A percentile compares a stretch with the other conserved stretches of the same genome.
Evolutionary conservation across 2,888 invertebrate genomes (phyloP).

Genomic region (Sicus ferrugineus): DNA sequence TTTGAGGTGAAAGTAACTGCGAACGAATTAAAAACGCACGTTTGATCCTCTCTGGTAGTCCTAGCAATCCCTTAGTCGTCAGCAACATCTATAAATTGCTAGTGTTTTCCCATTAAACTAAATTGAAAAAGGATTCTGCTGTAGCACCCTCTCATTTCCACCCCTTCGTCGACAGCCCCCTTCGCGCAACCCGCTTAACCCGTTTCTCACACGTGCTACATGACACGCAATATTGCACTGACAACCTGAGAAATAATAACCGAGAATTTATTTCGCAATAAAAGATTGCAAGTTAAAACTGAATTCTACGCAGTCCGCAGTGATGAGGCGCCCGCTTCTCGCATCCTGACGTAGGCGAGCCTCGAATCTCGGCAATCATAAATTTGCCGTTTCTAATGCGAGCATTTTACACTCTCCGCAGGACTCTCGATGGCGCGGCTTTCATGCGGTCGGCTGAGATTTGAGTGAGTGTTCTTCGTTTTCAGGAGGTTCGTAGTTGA

Average conservation of each 20-base stretch:
- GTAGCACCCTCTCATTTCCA: not conserved
- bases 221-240: conserved; percentile 55
- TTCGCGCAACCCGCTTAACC: conserved; percentile 14
- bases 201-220: conserved; percentile 25
- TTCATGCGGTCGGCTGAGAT: conserved; percentile 34
- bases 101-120: too few species aligned
- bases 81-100: too few species aligned
- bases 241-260: conserved; percentile 59
- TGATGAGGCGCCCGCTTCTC: not conserved
- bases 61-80: not conserved
- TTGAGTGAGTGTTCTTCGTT: conserved; percentile 20
- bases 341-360: conserved; percentile 18
- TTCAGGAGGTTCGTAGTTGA: too few species aligned
- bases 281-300: conserved; percentile 16
- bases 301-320: conserved; percentile 8
- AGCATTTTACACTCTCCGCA: conserved; percentile 38
- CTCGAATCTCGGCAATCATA: conserved; percentile 56
- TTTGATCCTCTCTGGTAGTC: not conserved
- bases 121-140: too few species aligned
- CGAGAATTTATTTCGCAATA: conserved; percentile 53
- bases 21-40: too few species aligned
- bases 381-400: conserved; percentile 60
- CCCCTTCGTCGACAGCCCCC: not conserved
- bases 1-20: not conserved
- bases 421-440: conserved; percentile 1